Base-by-base conservation (phyloP, 2,888 invertebrate species). In the Chalcis sispes region DNA sequence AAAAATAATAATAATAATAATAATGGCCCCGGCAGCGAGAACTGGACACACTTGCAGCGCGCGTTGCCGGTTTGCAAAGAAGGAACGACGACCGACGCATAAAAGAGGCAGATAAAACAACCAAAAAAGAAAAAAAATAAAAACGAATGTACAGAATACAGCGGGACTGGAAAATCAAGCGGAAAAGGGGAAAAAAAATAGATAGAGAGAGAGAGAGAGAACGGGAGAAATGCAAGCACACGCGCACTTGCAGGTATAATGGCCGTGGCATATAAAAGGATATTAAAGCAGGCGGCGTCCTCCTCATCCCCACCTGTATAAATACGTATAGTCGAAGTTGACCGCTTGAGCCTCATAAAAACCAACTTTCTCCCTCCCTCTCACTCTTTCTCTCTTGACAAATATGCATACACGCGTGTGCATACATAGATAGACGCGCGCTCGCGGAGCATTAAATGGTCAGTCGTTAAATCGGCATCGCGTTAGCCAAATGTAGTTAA, bases 391-490 rank as follows among this genome's bases (percentile, higher is more conserved):
- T 42, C 42, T 42, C 42, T 42, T 42, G 7, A 23, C 27, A 52
- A 15, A 18, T 42, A 42, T 20, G 32, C n/a, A 46, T 61, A 23
- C 23, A 8, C 25, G 32, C 48, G 46, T 23, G 40, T 25, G 13
- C 13, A 13, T 18, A 7, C 13, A 65, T n/a, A 32, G 20, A 36
- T 42, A 36, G 2, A 13, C 29, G 25, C 20, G 50, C 1, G 20
- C 5, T 1, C 46, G 27, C 13, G 25, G 15, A 23, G 36, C 32
- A 61, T 75, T 78, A 75, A 78, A 78, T 75, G 78, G 72, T 66
- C 69, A 72, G 72, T 72, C 64, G 72, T 75, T 75, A 78, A 78
- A 75, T 78, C 61, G 72, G 61, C 69, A 72, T 75, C 65, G 46
- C 61, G 58, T 78, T 75, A 72, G 72, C 70, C 59, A 74, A 75